Conservation (phyloP, 2,797 vertebrate genomes). For the Falco naumanni region DNA sequence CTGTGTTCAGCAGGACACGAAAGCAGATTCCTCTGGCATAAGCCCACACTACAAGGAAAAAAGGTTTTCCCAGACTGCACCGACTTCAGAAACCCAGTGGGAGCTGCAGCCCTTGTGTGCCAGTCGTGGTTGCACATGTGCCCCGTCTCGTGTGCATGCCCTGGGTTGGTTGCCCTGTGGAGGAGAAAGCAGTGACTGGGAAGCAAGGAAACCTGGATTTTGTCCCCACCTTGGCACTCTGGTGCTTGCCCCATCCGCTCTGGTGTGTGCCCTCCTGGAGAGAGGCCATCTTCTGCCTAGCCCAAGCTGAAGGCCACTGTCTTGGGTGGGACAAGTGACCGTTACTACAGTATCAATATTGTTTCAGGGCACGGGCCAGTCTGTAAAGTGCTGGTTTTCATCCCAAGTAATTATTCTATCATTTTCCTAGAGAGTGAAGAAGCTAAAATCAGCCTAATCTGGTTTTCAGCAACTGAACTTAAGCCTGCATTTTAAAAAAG, state of each 20-base stretch:
- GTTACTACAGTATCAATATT: background rate
- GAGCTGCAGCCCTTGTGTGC: background rate
- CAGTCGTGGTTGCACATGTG: fast-evolving
- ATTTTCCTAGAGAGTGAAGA: background rate
- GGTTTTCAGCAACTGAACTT: background rate
- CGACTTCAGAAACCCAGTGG: background rate
- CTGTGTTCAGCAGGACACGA: fast-evolving
- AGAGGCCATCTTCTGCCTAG: background rate
- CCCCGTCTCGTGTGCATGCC: fast-evolving
- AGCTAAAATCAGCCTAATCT: background rate
- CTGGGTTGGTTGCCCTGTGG: background rate
- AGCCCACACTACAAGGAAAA: background rate
- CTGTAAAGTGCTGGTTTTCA: background rate
- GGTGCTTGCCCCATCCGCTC: fast-evolving
- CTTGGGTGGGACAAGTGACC: background rate
- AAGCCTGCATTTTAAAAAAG: background rate
- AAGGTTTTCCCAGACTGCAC: background rate
- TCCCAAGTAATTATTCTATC: background rate
- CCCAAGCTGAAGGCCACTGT: background rate
- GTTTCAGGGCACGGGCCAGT: background rate
- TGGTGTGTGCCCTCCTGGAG: background rate
- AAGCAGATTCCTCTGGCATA: background rate
- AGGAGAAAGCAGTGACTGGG: background rate
- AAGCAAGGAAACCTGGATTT: background rate
- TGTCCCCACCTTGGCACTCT: background rate